Conservation (phyloP, 2,888 invertebrate genomes). For the Acronicta alni region DNA sequence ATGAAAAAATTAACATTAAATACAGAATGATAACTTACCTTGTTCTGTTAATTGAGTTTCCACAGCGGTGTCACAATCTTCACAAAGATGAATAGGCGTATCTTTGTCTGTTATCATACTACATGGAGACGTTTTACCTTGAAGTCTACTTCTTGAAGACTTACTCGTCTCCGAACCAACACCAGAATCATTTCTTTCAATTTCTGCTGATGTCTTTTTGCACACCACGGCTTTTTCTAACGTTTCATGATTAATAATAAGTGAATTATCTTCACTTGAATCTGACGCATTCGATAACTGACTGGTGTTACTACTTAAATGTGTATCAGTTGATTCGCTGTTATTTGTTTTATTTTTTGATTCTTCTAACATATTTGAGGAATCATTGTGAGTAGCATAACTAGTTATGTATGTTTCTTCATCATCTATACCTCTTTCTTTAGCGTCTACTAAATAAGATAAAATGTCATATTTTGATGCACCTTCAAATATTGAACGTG, state of each 20-base stretch:
- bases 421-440: constrained; percentile 92
- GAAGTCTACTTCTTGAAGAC: constrained; percentile 93
- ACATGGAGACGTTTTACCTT: constrained; percentile 88
- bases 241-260: constrained; percentile 90
- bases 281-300: constrained; percentile 95
- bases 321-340: constrained; percentile 73
- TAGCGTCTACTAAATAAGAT: constrained; percentile 96
- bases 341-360: constrained; percentile 89
- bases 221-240: constrained; percentile 88
- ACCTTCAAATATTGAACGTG: constrained; percentile 93
- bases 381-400: constrained; percentile 87
- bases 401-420: constrained; percentile 92
- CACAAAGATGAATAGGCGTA: constrained; percentile 92
- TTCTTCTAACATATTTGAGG: constrained; percentile 86
- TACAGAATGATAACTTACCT: constrained; percentile 69
- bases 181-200: constrained; percentile 97
- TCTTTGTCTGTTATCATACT: constrained; percentile 87
- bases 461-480: constrained; percentile 97
- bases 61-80: constrained; percentile 95
- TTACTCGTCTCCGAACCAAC: constrained; percentile 97
- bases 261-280: constrained; percentile 95
- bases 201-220: constrained; percentile 92
- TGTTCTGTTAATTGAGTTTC: constrained; percentile 93
- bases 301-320: constrained; percentile 92
- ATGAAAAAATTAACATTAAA: background rate